These are phyloP conservation scores for Psittacula cyanocephala DNA, from an alignment of 2,113 vertebrate genomes.

Conservation along the genomic window DNA sequence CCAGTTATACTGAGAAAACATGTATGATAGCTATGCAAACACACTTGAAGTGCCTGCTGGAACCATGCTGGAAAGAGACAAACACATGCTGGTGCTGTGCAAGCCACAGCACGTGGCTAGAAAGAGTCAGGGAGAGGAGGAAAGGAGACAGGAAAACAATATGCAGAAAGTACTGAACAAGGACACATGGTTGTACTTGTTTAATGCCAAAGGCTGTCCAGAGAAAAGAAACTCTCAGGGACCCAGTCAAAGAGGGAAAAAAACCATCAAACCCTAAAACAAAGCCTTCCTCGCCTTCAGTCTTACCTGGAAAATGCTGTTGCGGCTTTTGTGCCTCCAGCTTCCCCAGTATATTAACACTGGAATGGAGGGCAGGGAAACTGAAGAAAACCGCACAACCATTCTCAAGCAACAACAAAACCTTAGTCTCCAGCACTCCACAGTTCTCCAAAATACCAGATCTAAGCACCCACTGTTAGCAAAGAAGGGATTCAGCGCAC, in stretches of 20 bases:
- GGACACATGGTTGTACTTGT: background rate
- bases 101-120: background rate
- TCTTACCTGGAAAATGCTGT: background rate
- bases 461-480: background rate
- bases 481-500: background rate
- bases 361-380: background rate
- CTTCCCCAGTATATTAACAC: background rate
- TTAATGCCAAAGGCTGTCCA: constrained; percentile 13
- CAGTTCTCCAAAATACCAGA: background rate
- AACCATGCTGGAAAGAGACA: background rate
- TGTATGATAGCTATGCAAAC: background rate
- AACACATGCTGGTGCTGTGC: background rate
- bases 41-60: background rate
- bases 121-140: background rate
- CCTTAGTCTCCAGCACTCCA: background rate
- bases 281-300: background rate
- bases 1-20: background rate
- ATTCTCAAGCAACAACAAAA: background rate
- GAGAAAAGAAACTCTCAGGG: background rate
- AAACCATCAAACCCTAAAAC: background rate
- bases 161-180: background rate
- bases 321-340: background rate
- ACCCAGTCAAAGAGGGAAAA: background rate
- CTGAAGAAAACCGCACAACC: background rate
- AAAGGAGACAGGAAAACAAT: background rate